Base-by-base conservation (phyloP, 1,140 invertebrate species). In the Zophobas morio region DNA sequence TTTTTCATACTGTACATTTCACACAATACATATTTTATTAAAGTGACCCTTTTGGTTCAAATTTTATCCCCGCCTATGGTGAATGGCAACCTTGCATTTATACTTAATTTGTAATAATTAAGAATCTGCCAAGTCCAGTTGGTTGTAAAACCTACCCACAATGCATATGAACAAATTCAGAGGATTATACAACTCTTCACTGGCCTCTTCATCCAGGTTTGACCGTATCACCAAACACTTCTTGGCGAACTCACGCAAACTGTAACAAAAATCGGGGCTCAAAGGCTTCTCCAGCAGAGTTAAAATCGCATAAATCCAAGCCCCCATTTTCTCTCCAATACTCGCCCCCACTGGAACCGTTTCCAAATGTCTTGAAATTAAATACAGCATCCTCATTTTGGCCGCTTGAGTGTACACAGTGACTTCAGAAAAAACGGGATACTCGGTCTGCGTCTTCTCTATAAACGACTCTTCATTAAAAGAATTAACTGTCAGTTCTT, bases 121-220 rank as follows among this genome's bases (percentile, higher is more conserved):
- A 76, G 53, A 46, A 76, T 86, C 84, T 34, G 82, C 78, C 74
- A 87, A 81, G 82, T 87, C 86, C 46, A 82, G 71, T 79, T 87
- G 86, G 49, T 82, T 80, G 80, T 84, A 87, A 82, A 83, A 85
- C 75, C 81, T 85, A 2, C 84, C 81, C 51, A 86, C 79, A 49
- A 87, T 78, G 72, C 85, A 86, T 78, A 87, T 86, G 78, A 81
- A 85, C 3, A 86, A 78, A 82, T 87, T 87, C 35, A 87, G 78
- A 40, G 85, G 82, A 4, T 76, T 75, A 42, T 81, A 82, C 8
- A 77, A 71, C 34, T 83, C 72, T 63, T 82, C 60, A 63, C 75
- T 39, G 56, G 77, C 54, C 63, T 81, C 71, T 36, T 76, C 75
- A 47, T 60, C 32, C 35, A 87, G 78, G 34, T 80, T 75, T 1